Evolutionary conservation across 2,113 vertebrate genomes (phyloP), one percentile per base, ranked within the genome.

Genomic region (Orientallactaga bullata): DNA sequence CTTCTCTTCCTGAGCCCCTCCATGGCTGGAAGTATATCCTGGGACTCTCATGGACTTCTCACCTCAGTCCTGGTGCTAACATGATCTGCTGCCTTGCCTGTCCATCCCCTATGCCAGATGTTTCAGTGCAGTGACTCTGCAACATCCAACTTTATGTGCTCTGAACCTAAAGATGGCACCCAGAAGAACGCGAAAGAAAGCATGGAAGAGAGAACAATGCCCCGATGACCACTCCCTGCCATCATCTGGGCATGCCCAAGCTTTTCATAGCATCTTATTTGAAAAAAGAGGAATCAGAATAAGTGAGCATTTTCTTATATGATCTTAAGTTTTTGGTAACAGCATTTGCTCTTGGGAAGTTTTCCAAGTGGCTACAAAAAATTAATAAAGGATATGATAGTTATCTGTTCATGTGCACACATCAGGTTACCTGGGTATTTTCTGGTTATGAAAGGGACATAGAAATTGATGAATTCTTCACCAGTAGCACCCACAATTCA

Each of bases 241-340:
- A 47, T 63, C 16, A 61, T 12, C 39, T 35, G 26, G 12, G 16
- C 8, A 4, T 9, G 24, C 78, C 78, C 13, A 20, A 68, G 21
- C 58, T 60, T 85, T 85, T 68, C 69, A 83, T 12, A 51, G 35
- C 21, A 3, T 51, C 63, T 69, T 58, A 39, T 16, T 63, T 71
- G 68, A 76, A 63, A 68, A 78, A 83, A 87, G n/a, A 93, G 28
- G 63, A 76, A 42, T 69, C 32, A 65, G 74, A 79, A 39, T 30
- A 32, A 84, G 12, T 55, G n/a, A 23, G 35, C 15, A 28, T 82
- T 23, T 76, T 79, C 63, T 28, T 65, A 79, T 12, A 24, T 9
- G 61, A 69, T 23, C 42, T 61, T n/a, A 12, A 32, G 12, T n/a
- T n/a, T 68, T 3, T 32, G 55, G 32, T 85, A 28, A 77, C 42